Evolutionary conservation across 2,888 invertebrate species (phyloP).

Genomic region (Xanthorhoe spadicearia): DNA sequence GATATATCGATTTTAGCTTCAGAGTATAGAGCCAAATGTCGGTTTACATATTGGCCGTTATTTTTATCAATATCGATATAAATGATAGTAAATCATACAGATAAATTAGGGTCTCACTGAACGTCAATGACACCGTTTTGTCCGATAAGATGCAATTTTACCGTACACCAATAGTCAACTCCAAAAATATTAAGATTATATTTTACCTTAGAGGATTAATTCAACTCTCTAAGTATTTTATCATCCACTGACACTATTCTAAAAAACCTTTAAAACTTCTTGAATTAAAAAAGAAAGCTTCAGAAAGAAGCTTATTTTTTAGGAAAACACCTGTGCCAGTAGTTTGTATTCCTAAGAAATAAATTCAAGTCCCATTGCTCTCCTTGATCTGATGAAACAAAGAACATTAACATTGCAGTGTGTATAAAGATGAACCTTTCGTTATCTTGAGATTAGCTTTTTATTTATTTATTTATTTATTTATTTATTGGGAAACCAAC

Average conservation of each 20-base stretch:
- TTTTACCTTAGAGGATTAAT: no score
- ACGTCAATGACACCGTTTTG: neutral
- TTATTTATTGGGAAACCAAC: no score
- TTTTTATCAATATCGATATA: conserved; percentile 59
- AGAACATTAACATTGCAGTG: neutral
- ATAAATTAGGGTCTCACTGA: conserved; percentile 37
- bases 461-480: no score
- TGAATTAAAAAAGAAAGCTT: no score
- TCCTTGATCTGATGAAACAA: conserved; percentile 8
- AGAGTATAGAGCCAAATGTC: neutral
- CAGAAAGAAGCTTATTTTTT: no score
- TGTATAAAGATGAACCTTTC: neutral
- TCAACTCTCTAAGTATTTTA: no score
- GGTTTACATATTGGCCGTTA: conserved; percentile 45
- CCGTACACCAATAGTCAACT: neutral
- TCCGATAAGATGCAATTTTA: conserved; percentile 9
- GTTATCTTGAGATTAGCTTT: conserved; percentile 10
- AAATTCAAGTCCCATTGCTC: no score
- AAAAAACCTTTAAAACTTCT: no score
- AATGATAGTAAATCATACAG: conserved; percentile 31
- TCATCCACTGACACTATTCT: no score
- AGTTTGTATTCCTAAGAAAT: no score
- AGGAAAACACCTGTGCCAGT: no score
- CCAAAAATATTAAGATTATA: neutral
- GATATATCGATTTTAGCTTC: neutral